A percentile compares a stretch with the other conserved stretches of the same genome.
Evolutionary conservation across 2,888 invertebrate genomes (phyloP).

Genomic region (Erebia epiphron): DNA sequence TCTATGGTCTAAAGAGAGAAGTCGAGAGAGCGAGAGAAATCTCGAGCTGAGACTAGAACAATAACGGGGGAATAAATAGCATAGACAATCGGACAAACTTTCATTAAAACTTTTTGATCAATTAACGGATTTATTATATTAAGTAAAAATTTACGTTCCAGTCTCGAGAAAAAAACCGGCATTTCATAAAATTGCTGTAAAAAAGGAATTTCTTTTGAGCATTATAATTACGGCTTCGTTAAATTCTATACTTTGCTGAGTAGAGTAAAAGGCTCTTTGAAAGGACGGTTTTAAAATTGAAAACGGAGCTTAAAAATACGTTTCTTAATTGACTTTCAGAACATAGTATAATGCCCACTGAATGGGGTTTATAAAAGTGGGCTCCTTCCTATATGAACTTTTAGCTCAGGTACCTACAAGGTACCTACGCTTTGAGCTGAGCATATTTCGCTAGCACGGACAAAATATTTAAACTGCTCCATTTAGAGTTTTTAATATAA

Average conservation of each 20-base stretch:
- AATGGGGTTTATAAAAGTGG: slow-evolving; percentile 43
- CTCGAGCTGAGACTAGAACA: not conserved
- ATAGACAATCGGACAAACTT: slow-evolving; percentile 46
- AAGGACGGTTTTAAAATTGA: slow-evolving; percentile 64
- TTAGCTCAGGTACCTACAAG: slow-evolving; percentile 29
- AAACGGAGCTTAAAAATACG: slow-evolving; percentile 57
- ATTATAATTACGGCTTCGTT: slow-evolving; percentile 74
- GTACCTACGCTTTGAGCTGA: slow-evolving; percentile 20
- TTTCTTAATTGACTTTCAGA: slow-evolving; percentile 56
- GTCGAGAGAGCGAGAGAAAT: not conserved
- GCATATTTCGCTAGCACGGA: slow-evolving; percentile 16
- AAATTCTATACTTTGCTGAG: slow-evolving; percentile 68
- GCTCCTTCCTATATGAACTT: slow-evolving; percentile 41
- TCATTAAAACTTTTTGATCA: slow-evolving; percentile 41
- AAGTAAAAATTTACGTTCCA: slow-evolving; percentile 50
- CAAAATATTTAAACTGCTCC: slow-evolving; percentile 10
- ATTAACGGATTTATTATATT: slow-evolving; percentile 43
- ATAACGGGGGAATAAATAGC: slow-evolving; percentile 27
- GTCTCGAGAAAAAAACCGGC: slow-evolving; percentile 59
- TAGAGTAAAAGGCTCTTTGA: slow-evolving; percentile 66
- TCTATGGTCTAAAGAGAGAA: no score
- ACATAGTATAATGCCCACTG: slow-evolving; percentile 49
- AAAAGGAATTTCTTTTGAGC: slow-evolving; percentile 62
- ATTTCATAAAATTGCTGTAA: slow-evolving; percentile 61
- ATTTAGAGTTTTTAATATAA: slow-evolving; percentile 4